Conservation (phyloP, 2,113 vertebrate species). For the Dromaius novaehollandiae region DNA sequence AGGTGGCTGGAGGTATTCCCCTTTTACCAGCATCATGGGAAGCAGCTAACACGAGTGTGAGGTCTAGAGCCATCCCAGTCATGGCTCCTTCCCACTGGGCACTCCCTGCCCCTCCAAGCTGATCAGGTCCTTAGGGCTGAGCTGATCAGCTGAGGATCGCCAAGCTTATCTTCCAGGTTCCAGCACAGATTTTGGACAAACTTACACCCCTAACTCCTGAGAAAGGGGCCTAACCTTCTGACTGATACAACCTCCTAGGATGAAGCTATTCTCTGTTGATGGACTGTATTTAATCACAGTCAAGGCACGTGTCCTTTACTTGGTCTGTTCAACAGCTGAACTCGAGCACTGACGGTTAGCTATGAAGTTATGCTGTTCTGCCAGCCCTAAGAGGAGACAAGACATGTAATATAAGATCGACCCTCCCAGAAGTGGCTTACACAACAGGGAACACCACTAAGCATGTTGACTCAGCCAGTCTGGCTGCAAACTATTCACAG, state of each 20-base stretch:
- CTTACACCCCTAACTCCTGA: not conserved
- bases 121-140: accelerated
- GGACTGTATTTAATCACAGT: not conserved
- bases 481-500: not conserved
- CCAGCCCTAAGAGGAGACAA: not conserved
- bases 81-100: not conserved
- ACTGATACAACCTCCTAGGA: not conserved
- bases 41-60: accelerated
- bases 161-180: not conserved
- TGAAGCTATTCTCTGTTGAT: not conserved
- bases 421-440: not conserved
- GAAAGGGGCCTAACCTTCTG: not conserved
- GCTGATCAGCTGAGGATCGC: not conserved
- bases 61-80: not conserved
- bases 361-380: not conserved
- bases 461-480: not conserved
- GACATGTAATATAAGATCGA: accelerated
- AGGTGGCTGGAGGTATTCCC: not conserved
- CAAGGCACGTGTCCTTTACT: not conserved
- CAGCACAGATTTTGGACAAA: not conserved
- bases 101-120: not conserved
- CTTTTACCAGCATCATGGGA: not conserved
- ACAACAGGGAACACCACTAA: not conserved
- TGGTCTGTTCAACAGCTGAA: constrained; percentile 5
- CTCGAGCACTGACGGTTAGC: not conserved